Percentiles rank a stretch among this genome's conserved stretches.
These are phyloP conservation scores for Drosophila lacertosa DNA, from an alignment of 1,140 invertebrate genomes.

Conservation along the genomic window DNA sequence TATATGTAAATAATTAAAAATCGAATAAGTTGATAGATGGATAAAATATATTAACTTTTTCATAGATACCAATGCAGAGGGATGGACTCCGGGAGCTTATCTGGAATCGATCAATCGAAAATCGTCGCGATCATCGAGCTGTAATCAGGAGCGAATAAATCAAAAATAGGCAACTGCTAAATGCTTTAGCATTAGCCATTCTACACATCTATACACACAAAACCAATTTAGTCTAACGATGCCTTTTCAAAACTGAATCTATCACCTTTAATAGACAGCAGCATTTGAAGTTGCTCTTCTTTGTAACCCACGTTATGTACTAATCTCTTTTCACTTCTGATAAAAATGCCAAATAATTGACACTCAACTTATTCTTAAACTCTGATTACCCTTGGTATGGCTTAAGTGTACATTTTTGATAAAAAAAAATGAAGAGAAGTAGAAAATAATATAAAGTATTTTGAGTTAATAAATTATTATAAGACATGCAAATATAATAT, in stretches of 20 bases:
- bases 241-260: constrained; percentile 52
- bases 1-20: constrained; percentile 24
- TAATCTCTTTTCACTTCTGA: constrained; percentile 5
- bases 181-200: no score
- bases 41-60: neutral
- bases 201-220: neutral
- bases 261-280: constrained; percentile 41
- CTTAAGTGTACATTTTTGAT: constrained; percentile 28
- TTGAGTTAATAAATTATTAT: constrained; percentile 36
- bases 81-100: constrained; percentile 97
- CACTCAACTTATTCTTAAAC: constrained; percentile 4
- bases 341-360: constrained; percentile 19
- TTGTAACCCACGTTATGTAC: constrained; percentile 6
- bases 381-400: constrained; percentile 7
- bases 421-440: neutral
- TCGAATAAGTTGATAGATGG: neutral
- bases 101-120: constrained; percentile 91
- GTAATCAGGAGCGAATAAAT: constrained; percentile 80
- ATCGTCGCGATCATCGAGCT: constrained; percentile 88
- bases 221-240: constrained; percentile 9
- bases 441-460: constrained; percentile 11
- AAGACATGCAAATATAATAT: constrained; percentile 16
- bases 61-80: constrained; percentile 89
- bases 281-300: constrained; percentile 43
- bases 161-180: constrained; percentile 44